phyloP scores from a whole-genome alignment of 2,888 invertebrate genomes.

The Macrostomum cliftonense region DNA sequence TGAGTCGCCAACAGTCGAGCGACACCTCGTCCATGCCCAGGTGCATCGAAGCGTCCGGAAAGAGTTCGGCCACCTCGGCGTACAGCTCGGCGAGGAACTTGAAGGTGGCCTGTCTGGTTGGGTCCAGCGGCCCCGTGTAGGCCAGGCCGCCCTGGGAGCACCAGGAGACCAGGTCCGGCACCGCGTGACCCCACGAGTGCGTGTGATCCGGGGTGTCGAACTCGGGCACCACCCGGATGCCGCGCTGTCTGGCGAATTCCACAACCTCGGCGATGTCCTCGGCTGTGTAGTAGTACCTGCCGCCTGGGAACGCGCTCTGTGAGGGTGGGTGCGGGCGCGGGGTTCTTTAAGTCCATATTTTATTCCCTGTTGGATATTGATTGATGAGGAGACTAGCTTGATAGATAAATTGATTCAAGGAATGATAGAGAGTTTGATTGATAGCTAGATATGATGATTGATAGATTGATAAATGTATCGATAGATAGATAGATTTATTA shows the following conservation, averaged over 20 bases:
- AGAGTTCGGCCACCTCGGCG: slow-evolving; percentile 49
- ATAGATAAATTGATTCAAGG: too few species aligned
- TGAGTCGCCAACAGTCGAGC: slow-evolving; percentile 54
- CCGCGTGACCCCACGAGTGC: slow-evolving; percentile 33
- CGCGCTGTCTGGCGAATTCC: slow-evolving; percentile 56
- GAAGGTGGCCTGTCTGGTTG: slow-evolving; percentile 49
- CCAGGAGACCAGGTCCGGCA: slow-evolving; percentile 29
- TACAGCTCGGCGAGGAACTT: slow-evolving; percentile 50
- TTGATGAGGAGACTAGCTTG: too few species aligned
- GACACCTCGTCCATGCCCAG: slow-evolving; percentile 79
- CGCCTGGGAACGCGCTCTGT: slow-evolving; percentile 30
- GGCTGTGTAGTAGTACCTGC: slow-evolving; percentile 43
- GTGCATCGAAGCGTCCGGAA: slow-evolving; percentile 66
- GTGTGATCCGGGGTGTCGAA: slow-evolving; percentile 57
- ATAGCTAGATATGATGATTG: too few species aligned
- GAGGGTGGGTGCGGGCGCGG: too few species aligned
- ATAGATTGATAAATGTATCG: too few species aligned
- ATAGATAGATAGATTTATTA: too few species aligned
- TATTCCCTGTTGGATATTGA: too few species aligned
- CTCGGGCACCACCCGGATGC: slow-evolving; percentile 70
- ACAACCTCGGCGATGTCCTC: slow-evolving; percentile 49
- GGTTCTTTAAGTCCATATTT: too few species aligned
- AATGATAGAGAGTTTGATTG: too few species aligned
- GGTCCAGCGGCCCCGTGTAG: slow-evolving; percentile 53
- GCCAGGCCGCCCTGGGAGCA: slow-evolving; percentile 11